A percentile compares a stretch with the other conserved stretches of the same genome.
phyloP scores from a whole-genome alignment of 2,113 vertebrate species.

The Dissostichus mawsoni region DNA sequence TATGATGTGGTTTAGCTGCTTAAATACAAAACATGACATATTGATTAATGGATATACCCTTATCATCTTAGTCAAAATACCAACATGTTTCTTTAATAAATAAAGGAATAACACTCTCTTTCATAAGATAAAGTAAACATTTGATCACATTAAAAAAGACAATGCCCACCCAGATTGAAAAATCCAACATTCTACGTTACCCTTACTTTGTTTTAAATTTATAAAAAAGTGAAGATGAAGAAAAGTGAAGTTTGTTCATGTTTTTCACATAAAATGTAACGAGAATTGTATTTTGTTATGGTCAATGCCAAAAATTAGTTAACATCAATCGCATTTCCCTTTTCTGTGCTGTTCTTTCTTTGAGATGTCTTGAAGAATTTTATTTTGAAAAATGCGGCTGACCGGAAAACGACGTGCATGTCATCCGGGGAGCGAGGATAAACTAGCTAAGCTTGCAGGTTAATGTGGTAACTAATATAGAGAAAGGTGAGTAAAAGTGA shows the following conservation, averaged over 20 bases:
- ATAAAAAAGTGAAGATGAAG: constrained; percentile 6
- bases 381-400: constrained; percentile 44
- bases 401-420: constrained; percentile 39
- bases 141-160: no score
- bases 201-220: background rate
- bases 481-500: constrained; percentile 51
- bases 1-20: background rate
- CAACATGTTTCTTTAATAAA: background rate
- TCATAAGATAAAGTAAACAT: no score
- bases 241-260: no score
- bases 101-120: background rate
- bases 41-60: background rate
- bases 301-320: background rate
- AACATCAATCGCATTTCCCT: background rate
- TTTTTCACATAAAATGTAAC: no score
- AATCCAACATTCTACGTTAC: background rate
- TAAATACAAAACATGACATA: background rate
- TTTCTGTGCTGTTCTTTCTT: background rate
- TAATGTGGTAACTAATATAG: constrained; percentile 35
- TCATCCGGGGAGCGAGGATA: constrained; percentile 8
- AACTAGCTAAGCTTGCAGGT: constrained; percentile 29
- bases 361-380: background rate
- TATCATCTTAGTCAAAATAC: constrained; percentile 1
- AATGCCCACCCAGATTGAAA: no score
- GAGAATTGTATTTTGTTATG: background rate